A percentile compares a stretch with the other conserved stretches of the same genome.
These are phyloP conservation scores for Corythaixoides concolor DNA, from an alignment of 2,113 vertebrate species.

Conservation along the genomic window DNA sequence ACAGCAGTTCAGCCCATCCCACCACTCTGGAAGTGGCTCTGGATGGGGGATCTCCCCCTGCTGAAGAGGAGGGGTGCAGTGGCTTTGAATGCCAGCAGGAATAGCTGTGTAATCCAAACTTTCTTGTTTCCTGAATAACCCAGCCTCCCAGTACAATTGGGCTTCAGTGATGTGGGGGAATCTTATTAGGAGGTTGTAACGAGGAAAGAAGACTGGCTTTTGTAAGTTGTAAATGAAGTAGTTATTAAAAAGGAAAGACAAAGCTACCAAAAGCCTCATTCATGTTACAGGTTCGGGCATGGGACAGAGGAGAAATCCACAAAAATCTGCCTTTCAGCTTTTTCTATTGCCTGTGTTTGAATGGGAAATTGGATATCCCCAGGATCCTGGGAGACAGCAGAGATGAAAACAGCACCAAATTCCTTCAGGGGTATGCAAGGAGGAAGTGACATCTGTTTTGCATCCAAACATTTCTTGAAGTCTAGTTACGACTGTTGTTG, in stretches of 20 bases:
- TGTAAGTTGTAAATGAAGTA: slow-evolving; percentile 52
- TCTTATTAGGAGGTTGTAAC: slow-evolving; percentile 57
- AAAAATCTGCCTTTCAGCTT: slow-evolving; percentile 63
- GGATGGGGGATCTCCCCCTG: neutral
- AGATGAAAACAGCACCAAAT: slow-evolving; percentile 44
- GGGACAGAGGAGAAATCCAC: slow-evolving; percentile 52
- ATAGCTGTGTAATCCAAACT: slow-evolving; percentile 38
- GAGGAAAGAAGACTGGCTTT: slow-evolving; percentile 39
- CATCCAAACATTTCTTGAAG: slow-evolving; percentile 41
- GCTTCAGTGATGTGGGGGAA: slow-evolving; percentile 44
- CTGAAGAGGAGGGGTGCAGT: neutral
- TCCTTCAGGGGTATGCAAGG: slow-evolving; percentile 33
- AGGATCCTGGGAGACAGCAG: slow-evolving; percentile 33
- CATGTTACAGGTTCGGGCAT: slow-evolving; percentile 46
- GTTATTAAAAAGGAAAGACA: slow-evolving; percentile 60
- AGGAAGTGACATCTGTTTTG: slow-evolving; percentile 58
- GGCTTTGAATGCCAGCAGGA: neutral
- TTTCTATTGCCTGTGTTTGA: slow-evolving; percentile 49
- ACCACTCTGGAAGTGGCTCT: neutral
- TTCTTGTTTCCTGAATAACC: slow-evolving; percentile 36
- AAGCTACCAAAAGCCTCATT: slow-evolving; percentile 55
- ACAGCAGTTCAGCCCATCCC: neutral
- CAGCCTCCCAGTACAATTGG: neutral
- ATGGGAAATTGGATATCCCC: slow-evolving; percentile 64
- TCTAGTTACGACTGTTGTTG: slow-evolving; percentile 10